Evolutionary conservation across 2,113 vertebrate genomes (phyloP), one percentile per base, ranked within the genome.

Genomic region (Lepisosteus oculatus): DNA sequence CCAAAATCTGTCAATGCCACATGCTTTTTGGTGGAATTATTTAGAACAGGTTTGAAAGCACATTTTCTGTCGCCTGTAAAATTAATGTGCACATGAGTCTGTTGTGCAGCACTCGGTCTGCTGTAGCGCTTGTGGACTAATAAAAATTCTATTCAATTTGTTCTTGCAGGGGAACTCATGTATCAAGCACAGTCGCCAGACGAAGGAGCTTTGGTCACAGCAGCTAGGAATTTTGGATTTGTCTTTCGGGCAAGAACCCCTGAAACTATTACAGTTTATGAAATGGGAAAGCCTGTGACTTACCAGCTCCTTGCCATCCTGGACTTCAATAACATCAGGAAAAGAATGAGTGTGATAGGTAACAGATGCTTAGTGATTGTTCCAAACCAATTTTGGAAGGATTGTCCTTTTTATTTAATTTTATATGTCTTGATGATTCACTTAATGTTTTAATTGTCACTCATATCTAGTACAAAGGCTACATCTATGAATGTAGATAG

Each of bases 311-410:
- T 93, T 61, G 90, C 90, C 67, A 90, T 93, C 78, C 79, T 93
- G 77, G 90, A 93, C 77, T 92, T 92, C 76, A 92, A 87, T 78
- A 91, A 90, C 72, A 62, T 89, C 70, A 83, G 91, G 65, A 93
- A 93, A 85, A 89, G 92, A 77, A 93, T 93, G 89, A 93, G 91
- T 75, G 87, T 93, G 41, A 90, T 92, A 84, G 91, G 89, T 93
- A 78, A 54, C 78, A 68, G 13, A 42, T 57, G 11, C 15, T n/a
- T 44, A 6, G 15, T 55, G 17, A n/a, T 8, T 63, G n/a, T 42
- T 13, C 42, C 17, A 29, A 29, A 29, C 17, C 17, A 29, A 29
- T 29, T 29, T 29, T 29, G 17, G 17, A 29, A 29, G 17, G 17
- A 29, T 29, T 29, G 17, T 29, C 17, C 17, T 29, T 29, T 29